Evolutionary conservation across 2,797 vertebrate species (phyloP).

Genomic region (Manis crassicaudata): DNA sequence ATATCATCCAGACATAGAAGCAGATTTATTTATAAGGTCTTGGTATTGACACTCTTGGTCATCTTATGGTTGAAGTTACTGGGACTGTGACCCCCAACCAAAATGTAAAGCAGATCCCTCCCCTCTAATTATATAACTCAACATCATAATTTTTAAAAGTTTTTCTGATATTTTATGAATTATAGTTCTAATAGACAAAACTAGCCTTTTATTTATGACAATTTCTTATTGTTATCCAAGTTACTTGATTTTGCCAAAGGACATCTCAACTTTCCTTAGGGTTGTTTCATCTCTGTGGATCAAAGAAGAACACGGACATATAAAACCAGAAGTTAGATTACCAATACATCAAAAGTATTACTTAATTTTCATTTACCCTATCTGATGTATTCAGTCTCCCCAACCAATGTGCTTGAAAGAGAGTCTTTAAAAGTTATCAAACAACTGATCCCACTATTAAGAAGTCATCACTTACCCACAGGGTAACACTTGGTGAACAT

Average conservation of each 20-base stretch:
- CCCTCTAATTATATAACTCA: background rate
- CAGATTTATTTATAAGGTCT: background rate
- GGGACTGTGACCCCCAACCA: fast-evolving
- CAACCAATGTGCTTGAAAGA: background rate
- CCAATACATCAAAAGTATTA: too few relatives aligned
- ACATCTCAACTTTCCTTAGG: background rate
- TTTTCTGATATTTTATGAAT: fast-evolving
- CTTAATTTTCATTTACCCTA: background rate
- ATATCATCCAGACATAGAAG: background rate
- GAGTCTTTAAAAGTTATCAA: background rate
- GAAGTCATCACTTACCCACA: fast-evolving
- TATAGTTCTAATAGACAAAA: background rate
- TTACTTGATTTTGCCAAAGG: background rate
- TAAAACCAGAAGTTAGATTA: background rate
- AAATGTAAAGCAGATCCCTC: background rate
- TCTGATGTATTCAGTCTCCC: background rate
- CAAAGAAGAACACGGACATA: background rate
- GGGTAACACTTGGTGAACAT: background rate
- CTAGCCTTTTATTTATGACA: background rate
- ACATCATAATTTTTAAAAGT: background rate
- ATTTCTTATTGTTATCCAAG: background rate
- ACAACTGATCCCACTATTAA: background rate
- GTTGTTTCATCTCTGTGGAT: background rate
- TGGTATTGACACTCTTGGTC: background rate
- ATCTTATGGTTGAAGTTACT: constrained; percentile 28